Evolutionary conservation across 2,113 vertebrate species (phyloP).

Genomic region (Bufo bufo): DNA sequence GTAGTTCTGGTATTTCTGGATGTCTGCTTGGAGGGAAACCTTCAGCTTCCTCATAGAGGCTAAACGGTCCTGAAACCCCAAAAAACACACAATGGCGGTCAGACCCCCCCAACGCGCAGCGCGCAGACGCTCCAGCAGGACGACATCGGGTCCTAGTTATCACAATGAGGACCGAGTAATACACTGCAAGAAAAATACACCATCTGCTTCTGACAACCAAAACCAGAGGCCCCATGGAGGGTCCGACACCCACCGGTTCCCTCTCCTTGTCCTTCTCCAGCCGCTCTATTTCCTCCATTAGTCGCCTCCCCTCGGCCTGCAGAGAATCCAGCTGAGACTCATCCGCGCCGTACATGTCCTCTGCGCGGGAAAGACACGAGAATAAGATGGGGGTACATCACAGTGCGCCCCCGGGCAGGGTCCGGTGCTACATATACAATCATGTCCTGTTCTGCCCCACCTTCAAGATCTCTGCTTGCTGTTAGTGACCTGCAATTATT

Average conservation of each 20-base stretch:
- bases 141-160: too few species aligned
- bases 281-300: slow-evolving; percentile 81
- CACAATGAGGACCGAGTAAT: too few species aligned
- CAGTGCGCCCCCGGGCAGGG: too few species aligned
- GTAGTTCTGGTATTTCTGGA: slow-evolving; percentile 88
- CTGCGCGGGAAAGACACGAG: slow-evolving; percentile 66
- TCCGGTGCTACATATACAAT: too few species aligned
- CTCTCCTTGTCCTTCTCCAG: slow-evolving; percentile 87
- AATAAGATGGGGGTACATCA: neutral
- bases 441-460: too few species aligned
- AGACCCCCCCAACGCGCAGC: too few species aligned
- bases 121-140: neutral
- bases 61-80: slow-evolving; percentile 81
- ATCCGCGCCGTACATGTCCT: slow-evolving; percentile 88
- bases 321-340: slow-evolving; percentile 77
- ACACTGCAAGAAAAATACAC: too few species aligned
- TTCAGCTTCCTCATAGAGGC: slow-evolving; percentile 82
- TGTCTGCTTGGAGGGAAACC: slow-evolving; percentile 79
- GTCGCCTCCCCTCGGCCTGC: slow-evolving; percentile 77
- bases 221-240: too few species aligned
- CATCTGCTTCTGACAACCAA: too few species aligned
- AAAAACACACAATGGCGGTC: neutral
- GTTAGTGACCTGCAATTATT: too few species aligned
- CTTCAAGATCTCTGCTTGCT: too few species aligned
- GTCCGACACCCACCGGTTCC: slow-evolving; percentile 77